Evolutionary conservation across 2,888 invertebrate genomes (phyloP).

Genomic region (Dicyrtoma fusca): DNA sequence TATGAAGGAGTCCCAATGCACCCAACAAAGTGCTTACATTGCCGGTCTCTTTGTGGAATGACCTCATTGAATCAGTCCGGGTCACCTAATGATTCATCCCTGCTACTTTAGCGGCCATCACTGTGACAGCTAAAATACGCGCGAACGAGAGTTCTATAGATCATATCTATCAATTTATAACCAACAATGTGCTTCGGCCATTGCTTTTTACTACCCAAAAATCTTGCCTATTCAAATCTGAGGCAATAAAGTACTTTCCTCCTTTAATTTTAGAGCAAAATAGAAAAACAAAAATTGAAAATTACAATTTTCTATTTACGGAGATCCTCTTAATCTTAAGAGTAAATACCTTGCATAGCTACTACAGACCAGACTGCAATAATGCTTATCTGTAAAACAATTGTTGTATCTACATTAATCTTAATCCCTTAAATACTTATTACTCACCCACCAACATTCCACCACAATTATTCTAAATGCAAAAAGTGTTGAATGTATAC

Average conservation of each 20-base stretch:
- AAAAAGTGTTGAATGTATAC: no score
- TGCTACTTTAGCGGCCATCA: background rate
- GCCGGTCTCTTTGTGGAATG: constrained; percentile 53
- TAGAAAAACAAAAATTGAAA: background rate
- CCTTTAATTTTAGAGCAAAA: background rate
- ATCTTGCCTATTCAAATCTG: no score
- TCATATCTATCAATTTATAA: constrained; percentile 14
- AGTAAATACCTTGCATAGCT: no score
- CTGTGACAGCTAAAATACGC: constrained; percentile 14
- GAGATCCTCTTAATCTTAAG: no score
- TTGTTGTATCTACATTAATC: no score
- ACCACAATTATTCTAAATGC: no score
- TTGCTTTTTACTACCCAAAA: no score
- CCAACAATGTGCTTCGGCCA: background rate
- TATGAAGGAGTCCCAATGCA: constrained; percentile 10
- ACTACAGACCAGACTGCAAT: no score
- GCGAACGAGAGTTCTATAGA: constrained; percentile 10
- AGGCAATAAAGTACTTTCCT: background rate
- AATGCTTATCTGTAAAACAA: no score
- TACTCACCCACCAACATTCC: no score
- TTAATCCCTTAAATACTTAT: no score
- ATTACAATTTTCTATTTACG: background rate
- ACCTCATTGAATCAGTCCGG: constrained; percentile 45
- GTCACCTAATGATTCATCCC: constrained; percentile 24
- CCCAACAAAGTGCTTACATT: constrained; percentile 46